These are phyloP conservation scores for Drosophila nebulosa DNA, from an alignment of 1,140 invertebrate species.

Conservation along the genomic window DNA sequence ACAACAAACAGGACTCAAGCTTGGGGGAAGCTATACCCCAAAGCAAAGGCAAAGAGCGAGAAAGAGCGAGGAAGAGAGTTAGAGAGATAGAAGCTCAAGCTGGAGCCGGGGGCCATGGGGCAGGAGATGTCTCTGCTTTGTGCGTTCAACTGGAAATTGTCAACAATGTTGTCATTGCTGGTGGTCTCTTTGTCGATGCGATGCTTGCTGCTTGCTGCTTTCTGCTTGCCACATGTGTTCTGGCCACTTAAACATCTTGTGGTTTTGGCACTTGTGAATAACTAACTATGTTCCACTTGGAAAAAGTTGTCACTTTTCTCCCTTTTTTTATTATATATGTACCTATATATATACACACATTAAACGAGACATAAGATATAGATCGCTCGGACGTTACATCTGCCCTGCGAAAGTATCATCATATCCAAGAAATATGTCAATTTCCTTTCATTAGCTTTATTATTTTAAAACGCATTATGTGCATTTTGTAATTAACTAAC, in stretches of 20 bases:
- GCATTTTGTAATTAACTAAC: too few relatives aligned
- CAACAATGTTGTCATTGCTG: conserved; percentile 65
- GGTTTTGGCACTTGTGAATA: conserved; percentile 48
- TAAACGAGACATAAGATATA: too few relatives aligned
- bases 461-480: too few relatives aligned
- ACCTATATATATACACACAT: neutral
- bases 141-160: conserved; percentile 74
- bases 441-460: too few relatives aligned
- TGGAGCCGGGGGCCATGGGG: neutral
- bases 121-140: conserved; percentile 42
- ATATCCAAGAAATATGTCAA: too few relatives aligned
- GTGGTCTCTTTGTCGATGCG: conserved; percentile 33
- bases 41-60: neutral
- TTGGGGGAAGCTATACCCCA: neutral
- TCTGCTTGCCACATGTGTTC: conserved; percentile 44
- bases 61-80: neutral
- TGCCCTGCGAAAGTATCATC: too few relatives aligned
- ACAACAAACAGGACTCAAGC: conserved; percentile 17
- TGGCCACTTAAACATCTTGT: conserved; percentile 50
- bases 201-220: too few relatives aligned
- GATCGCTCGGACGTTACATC: too few relatives aligned
- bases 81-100: neutral
- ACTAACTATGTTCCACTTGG: conserved; percentile 39
- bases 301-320: conserved; percentile 45
- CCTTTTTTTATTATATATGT: neutral